A percentile compares a stretch with the other conserved stretches of the same genome.
Evolutionary conservation across 2,888 invertebrate species (phyloP).

Genomic region (Nomada flava): DNA sequence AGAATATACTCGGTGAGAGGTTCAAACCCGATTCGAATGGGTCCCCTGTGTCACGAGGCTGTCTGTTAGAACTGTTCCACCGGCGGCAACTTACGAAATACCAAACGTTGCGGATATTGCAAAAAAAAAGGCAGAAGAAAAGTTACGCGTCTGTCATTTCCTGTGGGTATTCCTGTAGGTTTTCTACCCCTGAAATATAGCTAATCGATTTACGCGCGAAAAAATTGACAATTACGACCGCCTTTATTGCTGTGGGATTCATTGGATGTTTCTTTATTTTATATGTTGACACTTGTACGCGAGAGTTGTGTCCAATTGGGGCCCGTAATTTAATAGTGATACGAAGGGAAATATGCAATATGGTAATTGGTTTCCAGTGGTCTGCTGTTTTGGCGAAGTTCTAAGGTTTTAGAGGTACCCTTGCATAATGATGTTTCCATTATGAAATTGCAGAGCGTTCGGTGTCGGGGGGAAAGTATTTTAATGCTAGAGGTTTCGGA

Average conservation of each 20-base stretch:
- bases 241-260: background rate
- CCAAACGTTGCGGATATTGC: background rate
- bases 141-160: background rate
- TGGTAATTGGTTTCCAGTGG: background rate
- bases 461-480: background rate
- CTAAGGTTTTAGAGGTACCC: background rate
- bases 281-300: no score
- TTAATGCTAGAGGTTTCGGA: background rate
- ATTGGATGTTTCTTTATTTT: no score
- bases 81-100: conserved; percentile 33
- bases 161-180: background rate
- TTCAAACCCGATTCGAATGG: conserved; percentile 32
- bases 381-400: background rate
- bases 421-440: background rate
- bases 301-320: no score
- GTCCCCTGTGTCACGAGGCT: conserved; percentile 48
- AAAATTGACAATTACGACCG: background rate
- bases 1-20: conserved; percentile 32
- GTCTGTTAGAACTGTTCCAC: conserved; percentile 32
- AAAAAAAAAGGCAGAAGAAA: background rate
- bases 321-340: background rate
- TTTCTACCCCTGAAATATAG: background rate
- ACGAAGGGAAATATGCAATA: background rate
- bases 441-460: background rate
- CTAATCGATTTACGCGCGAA: conserved; percentile 2